These are phyloP conservation scores for Tetragnatha montana DNA, from an alignment of 2,888 invertebrate species.

Conservation along the genomic window DNA sequence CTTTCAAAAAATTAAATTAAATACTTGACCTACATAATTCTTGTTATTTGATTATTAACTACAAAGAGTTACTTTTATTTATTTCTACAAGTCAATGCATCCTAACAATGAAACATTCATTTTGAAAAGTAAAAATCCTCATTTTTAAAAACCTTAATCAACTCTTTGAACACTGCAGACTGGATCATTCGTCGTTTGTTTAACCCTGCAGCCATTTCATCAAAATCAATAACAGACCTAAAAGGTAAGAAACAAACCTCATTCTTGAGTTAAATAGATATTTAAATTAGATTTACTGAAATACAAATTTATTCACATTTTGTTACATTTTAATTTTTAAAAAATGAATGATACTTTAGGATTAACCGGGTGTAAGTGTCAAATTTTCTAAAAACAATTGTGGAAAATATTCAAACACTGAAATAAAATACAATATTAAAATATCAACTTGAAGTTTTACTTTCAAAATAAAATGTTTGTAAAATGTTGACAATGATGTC, in stretches of 20 bases:
- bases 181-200: conserved; percentile 99
- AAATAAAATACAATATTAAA: too few relatives aligned
- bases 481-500: too few relatives aligned
- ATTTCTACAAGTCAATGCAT: too few relatives aligned
- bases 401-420: too few relatives aligned
- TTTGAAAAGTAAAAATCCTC: too few relatives aligned
- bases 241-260: conserved; percentile 24
- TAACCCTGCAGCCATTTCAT: conserved; percentile 97
- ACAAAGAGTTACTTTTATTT: not conserved
- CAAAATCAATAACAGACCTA: conserved; percentile 96
- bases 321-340: not conserved
- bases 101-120: too few relatives aligned
- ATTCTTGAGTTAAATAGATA: too few relatives aligned
- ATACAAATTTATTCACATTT: not conserved
- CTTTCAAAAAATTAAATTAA: too few relatives aligned
- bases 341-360: not conserved
- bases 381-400: not conserved
- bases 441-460: too few relatives aligned
- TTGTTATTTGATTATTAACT: not conserved
- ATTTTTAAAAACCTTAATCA: conserved; percentile 85
- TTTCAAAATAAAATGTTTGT: too few relatives aligned
- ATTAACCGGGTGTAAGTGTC: not conserved
- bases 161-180: conserved; percentile 96
- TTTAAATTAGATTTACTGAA: too few relatives aligned
- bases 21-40: not conserved